Base-by-base conservation (phyloP, 1,140 invertebrate species). In the Harlomillsia oculata region DNA sequence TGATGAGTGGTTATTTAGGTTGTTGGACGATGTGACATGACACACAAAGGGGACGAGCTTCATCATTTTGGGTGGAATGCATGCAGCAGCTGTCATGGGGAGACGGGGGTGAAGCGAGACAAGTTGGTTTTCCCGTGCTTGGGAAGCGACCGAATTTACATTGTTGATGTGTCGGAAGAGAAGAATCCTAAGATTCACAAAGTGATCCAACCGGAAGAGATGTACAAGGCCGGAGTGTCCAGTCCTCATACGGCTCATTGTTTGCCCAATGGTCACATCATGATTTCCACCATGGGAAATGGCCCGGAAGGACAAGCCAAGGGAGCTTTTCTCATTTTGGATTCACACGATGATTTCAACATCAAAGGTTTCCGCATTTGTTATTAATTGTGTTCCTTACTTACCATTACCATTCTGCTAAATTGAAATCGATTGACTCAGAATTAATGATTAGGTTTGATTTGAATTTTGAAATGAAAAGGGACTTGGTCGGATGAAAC, bases 51-150 rank as follows among this genome's bases (percentile, higher is more conserved):
- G 1, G 89, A 98, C 68, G 94, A 98, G 71, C 69, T 98, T 0
- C 94, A 98, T 70, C 94, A 97, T 69, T 85, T 82, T 16, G 94
- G 93, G 0, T 97, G 93, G 93, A 97, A 97, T 69, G 80, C 89
- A 8, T 98, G 94, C 69, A 54, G 89, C 60, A 93, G 89, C 72
- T 96, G 91, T 70, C 76, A 82, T 69, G 75, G 76, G 39, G 80
- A 83, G 60, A 66, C 74, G 0, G 73, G 76, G 0, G 76, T 80
- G 11, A 80, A 79, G 55, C 73, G 91, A 28, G 79, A 90, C 67
- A 80, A 83, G 23, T 68, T 98, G 14, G 79, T 98, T 9, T 68
- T 97, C 25, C 93, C 94, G 0, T 78, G 80, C 53, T 68, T 98
- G 0, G 79, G 82, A 62, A 90, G 87, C 4, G 82, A 87, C 67